Evolutionary conservation across 2,888 invertebrate species (phyloP), one percentile per base, ranked within the genome.

Genomic region (Patella caerulea): DNA sequence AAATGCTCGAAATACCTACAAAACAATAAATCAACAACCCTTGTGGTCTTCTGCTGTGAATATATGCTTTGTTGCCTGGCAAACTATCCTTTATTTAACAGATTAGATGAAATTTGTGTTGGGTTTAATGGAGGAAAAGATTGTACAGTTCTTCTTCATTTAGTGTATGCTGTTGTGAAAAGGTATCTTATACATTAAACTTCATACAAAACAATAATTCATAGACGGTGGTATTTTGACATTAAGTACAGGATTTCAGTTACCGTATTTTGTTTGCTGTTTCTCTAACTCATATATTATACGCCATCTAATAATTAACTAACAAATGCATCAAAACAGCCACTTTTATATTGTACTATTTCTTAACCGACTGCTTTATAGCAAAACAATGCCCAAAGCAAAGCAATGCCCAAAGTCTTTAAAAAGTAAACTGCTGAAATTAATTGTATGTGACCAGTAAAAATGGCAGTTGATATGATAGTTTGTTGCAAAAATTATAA

Each of bases 61-160:
- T 45, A 0, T 45, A 9, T 9, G 45, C 9, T 45, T 45, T 9
- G 1, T 9, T 7, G 45, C 45, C 7, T 45, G 9, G 7, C 9
- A 45, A 45, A 7, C 45, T 45, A 53, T 45, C 55, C 71, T 78
- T 59, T 75, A 7, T 55, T 69, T 86, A 96, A 94, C 91, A 93
- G 94, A n/a, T 90, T 95, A 29, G 93, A 95, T 76, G 95, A 97
- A 91, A 93, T 97, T 19, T 97, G 97, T 88, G 90, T 99, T 54
- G 96, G 97, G 52, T 99, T 99, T 92, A 99, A 99, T 91, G 99
- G 99, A 4, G 99, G 99, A 2, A 99, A 99, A 93, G 99, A 99
- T 92, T 99, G 99, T 90, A 98, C 98, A 0, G 97, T 95, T 0
- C 93, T 99, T 17, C 93, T 99, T 59, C 95, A 97, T 91, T 91